Conservation (phyloP, 2,888 invertebrate genomes). For the Plagiodera versicolora region DNA sequence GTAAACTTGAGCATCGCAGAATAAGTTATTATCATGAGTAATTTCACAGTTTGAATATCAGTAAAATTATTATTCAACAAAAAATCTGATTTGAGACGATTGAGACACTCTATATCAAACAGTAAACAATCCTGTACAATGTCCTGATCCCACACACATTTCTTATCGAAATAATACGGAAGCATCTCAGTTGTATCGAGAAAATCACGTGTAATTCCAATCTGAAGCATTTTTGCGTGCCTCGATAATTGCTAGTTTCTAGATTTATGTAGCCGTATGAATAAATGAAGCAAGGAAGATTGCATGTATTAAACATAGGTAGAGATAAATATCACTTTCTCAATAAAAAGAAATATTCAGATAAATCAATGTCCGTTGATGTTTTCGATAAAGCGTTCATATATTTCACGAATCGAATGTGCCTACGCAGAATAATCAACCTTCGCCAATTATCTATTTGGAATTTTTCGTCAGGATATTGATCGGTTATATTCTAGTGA, state of each 20-base stretch:
- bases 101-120: no score
- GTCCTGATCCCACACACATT: not conserved
- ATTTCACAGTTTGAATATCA: no score
- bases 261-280: conserved; percentile 10
- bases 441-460: no score
- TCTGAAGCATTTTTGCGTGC: conserved; percentile 1
- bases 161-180: not conserved
- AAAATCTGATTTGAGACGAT: no score
- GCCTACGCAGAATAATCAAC: not conserved
- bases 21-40: no score
- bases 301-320: conserved; percentile 16
- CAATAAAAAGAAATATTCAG: conserved; percentile 11
- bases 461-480: no score
- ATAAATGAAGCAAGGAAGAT: conserved; percentile 16
- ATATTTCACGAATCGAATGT: not conserved
- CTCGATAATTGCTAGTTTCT: not conserved
- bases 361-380: conserved; percentile 18
- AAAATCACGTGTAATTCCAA: not conserved
- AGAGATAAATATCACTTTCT: conserved; percentile 20
- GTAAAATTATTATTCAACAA: no score
- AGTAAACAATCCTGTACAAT: no score
- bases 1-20: no score
- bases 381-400: not conserved
- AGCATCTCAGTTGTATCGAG: not conserved
- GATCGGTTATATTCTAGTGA: no score